Percentiles rank a stretch among this genome's conserved stretches.
These are phyloP conservation scores for Petrocephalus microphthalmus DNA, from an alignment of 2,113 vertebrate genomes.

Conservation along the genomic window DNA sequence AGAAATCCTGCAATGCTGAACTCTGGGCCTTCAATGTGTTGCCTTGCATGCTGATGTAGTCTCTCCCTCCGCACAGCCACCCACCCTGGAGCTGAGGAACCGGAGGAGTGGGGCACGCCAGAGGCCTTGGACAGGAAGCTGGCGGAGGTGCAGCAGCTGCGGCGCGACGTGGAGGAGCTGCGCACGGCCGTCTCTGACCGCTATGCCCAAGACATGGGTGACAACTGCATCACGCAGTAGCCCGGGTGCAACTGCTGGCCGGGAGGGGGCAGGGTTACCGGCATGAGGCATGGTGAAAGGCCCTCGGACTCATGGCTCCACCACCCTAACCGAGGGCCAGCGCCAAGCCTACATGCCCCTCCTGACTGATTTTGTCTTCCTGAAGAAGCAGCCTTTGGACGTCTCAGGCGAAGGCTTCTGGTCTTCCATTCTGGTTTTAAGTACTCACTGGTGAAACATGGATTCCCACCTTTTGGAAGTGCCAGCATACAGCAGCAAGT, in stretches of 20 bases:
- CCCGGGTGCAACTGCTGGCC: neutral
- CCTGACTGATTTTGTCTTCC: neutral
- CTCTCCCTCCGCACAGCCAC: slow-evolving; percentile 52
- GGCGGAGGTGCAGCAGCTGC: slow-evolving; percentile 76
- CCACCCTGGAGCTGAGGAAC: slow-evolving; percentile 51
- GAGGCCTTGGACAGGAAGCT: slow-evolving; percentile 79
- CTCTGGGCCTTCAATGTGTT: neutral
- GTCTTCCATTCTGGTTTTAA: neutral
- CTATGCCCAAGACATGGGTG: slow-evolving; percentile 97
- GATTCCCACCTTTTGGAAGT: neutral
- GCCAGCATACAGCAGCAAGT: neutral
- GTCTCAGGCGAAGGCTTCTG: neutral
- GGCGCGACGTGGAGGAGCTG: slow-evolving; percentile 82
- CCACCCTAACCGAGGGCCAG: neutral
- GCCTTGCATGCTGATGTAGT: neutral
- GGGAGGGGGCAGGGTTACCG: neutral
- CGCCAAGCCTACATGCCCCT: neutral
- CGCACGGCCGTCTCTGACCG: slow-evolving; percentile 85
- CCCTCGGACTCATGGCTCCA: neutral
- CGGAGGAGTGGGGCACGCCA: slow-evolving; percentile 69
- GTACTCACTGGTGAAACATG: neutral
- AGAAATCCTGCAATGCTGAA: too few species aligned
- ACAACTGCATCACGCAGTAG: slow-evolving; percentile 92
- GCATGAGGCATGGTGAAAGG: neutral
- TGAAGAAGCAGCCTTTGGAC: neutral